These are phyloP conservation scores for Lutjanus campechanus DNA, from an alignment of 2,797 vertebrate genomes.

Conservation along the genomic window DNA sequence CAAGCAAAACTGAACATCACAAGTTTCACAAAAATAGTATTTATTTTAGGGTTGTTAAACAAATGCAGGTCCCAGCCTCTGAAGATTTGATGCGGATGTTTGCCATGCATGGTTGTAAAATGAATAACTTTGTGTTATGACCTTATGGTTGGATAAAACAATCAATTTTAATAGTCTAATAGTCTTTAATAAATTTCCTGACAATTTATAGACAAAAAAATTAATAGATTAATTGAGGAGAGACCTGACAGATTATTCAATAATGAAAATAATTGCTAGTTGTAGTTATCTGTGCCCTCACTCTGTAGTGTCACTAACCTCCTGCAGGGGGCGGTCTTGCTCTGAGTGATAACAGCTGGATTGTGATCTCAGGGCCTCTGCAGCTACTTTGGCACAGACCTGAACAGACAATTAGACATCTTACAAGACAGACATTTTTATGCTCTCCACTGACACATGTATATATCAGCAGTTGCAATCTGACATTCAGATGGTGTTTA, in stretches of 20 bases:
- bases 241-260: neutral
- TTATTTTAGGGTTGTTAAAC: too few relatives aligned
- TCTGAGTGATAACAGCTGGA: conserved; percentile 9
- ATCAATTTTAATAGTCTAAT: neutral
- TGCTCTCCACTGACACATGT: neutral
- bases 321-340: conserved; percentile 57
- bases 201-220: neutral
- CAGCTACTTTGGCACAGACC: neutral
- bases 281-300: neutral
- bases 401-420: neutral
- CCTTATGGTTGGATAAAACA: neutral
- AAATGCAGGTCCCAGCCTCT: too few relatives aligned
- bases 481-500: neutral
- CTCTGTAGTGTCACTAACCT: conserved; percentile 38
- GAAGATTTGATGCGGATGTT: neutral
- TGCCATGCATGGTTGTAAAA: neutral
- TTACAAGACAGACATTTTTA: neutral
- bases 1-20: neutral
- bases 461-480: neutral
- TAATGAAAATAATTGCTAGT: neutral
- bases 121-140: neutral
- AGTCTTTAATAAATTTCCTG: too few relatives aligned
- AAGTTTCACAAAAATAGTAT: neutral
- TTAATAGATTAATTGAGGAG: neutral
- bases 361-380: neutral